These are phyloP conservation scores for Lasioglossum villosulum DNA, from an alignment of 2,888 invertebrate species.

Conservation along the genomic window DNA sequence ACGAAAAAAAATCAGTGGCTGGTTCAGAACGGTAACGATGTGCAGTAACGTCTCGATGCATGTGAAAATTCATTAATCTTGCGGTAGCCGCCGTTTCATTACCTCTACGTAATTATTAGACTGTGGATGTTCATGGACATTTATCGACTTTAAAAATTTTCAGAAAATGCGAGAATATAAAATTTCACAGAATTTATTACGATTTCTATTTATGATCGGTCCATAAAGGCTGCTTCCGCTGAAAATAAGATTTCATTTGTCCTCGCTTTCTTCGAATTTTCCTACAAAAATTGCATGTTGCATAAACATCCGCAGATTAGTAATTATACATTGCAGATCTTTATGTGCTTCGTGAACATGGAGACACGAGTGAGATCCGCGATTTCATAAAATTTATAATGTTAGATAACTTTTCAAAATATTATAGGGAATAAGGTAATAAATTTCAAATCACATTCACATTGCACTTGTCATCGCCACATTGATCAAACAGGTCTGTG, in stretches of 20 bases:
- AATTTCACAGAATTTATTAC: too few relatives aligned
- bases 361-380: not conserved
- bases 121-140: not conserved
- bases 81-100: not conserved
- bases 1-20: slow-evolving; percentile 20
- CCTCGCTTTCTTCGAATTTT: too few relatives aligned
- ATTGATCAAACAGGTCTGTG: too few relatives aligned
- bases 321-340: not conserved
- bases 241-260: too few relatives aligned
- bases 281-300: too few relatives aligned
- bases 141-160: not conserved
- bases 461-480: not conserved
- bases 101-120: not conserved
- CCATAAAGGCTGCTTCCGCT: too few relatives aligned
- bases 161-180: too few relatives aligned
- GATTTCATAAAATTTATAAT: not conserved
- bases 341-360: not conserved
- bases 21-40: not conserved
- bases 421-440: not conserved
- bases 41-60: not conserved
- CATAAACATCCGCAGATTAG: not conserved
- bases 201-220: too few relatives aligned
- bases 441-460: not conserved
- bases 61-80: too few relatives aligned
- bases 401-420: not conserved